These are phyloP conservation scores for Crossoptilon crossoptilon DNA, from an alignment of 2,797 vertebrate species.

Conservation along the genomic window DNA sequence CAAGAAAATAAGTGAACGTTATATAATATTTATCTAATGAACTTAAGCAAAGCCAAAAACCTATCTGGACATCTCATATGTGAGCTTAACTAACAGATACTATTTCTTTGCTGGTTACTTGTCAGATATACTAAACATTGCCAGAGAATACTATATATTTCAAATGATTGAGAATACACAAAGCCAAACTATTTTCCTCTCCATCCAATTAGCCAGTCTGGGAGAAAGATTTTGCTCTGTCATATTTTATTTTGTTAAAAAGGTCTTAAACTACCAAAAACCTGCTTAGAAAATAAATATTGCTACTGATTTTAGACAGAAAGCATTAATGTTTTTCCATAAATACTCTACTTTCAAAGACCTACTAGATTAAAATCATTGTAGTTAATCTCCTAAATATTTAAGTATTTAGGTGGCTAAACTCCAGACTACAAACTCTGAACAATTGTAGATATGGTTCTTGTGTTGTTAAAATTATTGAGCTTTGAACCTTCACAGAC, in stretches of 20 bases:
- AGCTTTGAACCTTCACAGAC: neutral
- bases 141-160: neutral
- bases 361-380: neutral
- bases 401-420: fast-evolving
- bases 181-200: neutral
- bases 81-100: neutral
- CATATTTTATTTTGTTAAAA: neutral
- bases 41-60: neutral
- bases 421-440: neutral
- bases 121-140: neutral
- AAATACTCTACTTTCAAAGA: neutral
- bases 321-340: neutral
- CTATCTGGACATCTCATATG: neutral
- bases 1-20: neutral
- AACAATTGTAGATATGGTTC: neutral
- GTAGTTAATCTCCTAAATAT: neutral
- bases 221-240: neutral
- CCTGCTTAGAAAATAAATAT: neutral
- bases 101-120: neutral
- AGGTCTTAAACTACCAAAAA: fast-evolving
- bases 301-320: neutral
- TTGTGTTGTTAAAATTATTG: neutral
- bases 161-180: neutral
- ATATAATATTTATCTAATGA: neutral
- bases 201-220: fast-evolving